Conservation (phyloP, 2,888 invertebrate genomes). For the Chaitophorus viminalis region DNA sequence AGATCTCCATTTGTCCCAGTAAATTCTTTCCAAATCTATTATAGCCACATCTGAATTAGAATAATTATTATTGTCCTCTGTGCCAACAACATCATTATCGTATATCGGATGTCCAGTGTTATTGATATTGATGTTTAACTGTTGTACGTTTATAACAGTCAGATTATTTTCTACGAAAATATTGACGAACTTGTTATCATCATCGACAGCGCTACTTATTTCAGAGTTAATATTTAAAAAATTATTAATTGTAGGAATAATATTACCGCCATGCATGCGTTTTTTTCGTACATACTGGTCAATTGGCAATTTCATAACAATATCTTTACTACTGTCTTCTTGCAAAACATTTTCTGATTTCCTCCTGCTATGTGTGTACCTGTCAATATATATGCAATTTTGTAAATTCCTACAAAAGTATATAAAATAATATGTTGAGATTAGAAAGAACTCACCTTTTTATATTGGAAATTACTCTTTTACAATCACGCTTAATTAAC, state of each 20-base stretch:
- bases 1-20: constrained; percentile 53
- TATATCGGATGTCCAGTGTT: not conserved
- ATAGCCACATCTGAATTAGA: not conserved
- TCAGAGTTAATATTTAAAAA: not conserved
- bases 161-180: constrained; percentile 31
- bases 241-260: not conserved
- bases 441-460: constrained; percentile 27
- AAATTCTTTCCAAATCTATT: constrained; percentile 23
- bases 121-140: constrained; percentile 16
- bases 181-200: not conserved
- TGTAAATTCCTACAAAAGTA: not conserved
- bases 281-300: not conserved
- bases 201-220: not conserved
- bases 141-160: constrained; percentile 33
- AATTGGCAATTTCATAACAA: not conserved
- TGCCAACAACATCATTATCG: not conserved
- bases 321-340: not conserved
- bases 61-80: not conserved
- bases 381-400: not conserved
- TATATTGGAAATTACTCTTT: constrained; percentile 39
- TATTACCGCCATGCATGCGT: not conserved
- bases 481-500: constrained; percentile 39
- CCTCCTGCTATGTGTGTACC: not conserved
- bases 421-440: not conserved
- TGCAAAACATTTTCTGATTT: not conserved